These are phyloP conservation scores for Chloroceryle inda DNA, from an alignment of 2,797 vertebrate species.

Conservation along the genomic window DNA sequence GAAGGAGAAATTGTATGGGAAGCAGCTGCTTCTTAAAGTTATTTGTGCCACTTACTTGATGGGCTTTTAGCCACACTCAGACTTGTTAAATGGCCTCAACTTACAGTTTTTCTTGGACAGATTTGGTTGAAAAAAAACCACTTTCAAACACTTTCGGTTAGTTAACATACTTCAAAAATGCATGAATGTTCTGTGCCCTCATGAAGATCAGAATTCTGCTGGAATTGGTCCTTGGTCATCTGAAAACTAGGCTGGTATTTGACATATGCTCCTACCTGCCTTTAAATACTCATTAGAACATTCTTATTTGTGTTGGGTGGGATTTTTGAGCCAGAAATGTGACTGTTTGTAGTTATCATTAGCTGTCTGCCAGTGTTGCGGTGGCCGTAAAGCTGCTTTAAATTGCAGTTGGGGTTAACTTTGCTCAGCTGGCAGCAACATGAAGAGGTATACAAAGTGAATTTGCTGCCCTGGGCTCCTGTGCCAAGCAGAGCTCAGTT, in stretches of 20 bases:
- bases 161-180: neutral
- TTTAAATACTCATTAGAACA: neutral
- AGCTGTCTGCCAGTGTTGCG: neutral
- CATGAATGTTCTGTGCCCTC: neutral
- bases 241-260: neutral
- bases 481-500: neutral
- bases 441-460: neutral
- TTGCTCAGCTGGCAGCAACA: neutral
- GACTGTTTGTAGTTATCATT: neutral
- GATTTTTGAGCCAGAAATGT: neutral
- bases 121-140: neutral
- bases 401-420: neutral
- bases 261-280: neutral
- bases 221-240: neutral
- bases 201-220: neutral
- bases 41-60: neutral
- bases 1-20: neutral
- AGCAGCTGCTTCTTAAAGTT: neutral
- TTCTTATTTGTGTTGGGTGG: neutral
- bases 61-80: neutral
- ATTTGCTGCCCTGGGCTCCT: neutral
- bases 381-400: neutral
- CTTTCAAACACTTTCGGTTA: neutral
- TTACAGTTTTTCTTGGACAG: neutral
- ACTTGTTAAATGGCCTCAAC: neutral